Percentiles rank a stretch among this genome's conserved stretches.
These are phyloP conservation scores for Diprion similis DNA, from an alignment of 1,140 invertebrate species.

Conservation along the genomic window DNA sequence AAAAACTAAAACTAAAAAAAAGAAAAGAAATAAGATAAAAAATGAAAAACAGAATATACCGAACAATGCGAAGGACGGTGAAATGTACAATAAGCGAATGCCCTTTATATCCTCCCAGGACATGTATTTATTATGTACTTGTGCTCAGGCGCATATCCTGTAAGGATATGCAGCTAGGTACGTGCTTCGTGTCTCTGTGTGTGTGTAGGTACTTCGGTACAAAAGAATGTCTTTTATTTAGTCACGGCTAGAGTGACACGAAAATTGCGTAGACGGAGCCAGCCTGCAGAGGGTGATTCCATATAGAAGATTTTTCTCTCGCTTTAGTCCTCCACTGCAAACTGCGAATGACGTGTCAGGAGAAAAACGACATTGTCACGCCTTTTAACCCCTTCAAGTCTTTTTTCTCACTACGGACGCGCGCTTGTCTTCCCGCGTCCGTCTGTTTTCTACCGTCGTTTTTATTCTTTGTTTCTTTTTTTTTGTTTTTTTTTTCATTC, in stretches of 20 bases:
- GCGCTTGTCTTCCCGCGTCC: neutral
- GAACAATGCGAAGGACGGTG: neutral
- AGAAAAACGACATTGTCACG: constrained; percentile 7
- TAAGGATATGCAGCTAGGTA: no score
- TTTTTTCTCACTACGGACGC: neutral
- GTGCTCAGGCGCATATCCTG: no score
- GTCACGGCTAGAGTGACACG: constrained; percentile 4
- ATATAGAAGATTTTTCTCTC: neutral
- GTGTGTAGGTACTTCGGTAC: neutral
- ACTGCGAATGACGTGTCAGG: neutral
- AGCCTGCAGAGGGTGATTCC: neutral
- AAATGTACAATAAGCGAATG: neutral
- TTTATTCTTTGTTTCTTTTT: neutral
- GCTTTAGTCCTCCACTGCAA: neutral
- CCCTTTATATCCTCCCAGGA: neutral
- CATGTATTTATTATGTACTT: no score
- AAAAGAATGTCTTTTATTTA: neutral
- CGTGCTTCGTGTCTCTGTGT: neutral
- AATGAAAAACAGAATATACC: no score
- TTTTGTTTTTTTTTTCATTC: neutral
- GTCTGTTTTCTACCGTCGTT: neutral
- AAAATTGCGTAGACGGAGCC: neutral
- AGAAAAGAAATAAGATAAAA: neutral
- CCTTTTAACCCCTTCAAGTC: neutral
- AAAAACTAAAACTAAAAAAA: neutral